Percentiles rank a stretch among this genome's conserved stretches.
Conservation (phyloP, 2,888 invertebrate species). For the Agonopterix heracliana region DNA sequence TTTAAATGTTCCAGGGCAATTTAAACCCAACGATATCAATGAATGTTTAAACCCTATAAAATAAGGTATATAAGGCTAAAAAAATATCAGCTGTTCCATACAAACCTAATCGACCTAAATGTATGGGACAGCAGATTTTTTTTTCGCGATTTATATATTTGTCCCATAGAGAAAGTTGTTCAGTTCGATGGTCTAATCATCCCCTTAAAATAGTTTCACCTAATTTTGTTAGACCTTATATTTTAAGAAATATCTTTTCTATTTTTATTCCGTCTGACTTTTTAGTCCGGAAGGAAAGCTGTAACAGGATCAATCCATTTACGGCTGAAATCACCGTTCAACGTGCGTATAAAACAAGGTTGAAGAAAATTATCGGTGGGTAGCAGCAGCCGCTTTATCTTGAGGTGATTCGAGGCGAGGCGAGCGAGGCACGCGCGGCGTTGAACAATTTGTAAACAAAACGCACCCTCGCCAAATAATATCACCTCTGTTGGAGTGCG, state of each 20-base stretch:
- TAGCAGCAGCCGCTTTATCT: slow-evolving; percentile 49
- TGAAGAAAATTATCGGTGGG: slow-evolving; percentile 56
- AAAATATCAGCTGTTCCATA: too few relatives aligned
- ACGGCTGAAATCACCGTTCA: slow-evolving; percentile 45
- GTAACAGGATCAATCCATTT: slow-evolving; percentile 53
- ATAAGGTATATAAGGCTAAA: too few relatives aligned
- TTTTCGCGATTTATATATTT: too few relatives aligned
- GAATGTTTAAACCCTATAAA: too few relatives aligned
- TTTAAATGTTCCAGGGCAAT: too few relatives aligned
- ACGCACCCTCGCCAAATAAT: slow-evolving; percentile 61
- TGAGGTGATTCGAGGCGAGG: slow-evolving; percentile 39
- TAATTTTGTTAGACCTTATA: not conserved
- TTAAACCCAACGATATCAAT: too few relatives aligned
- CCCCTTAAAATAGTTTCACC: not conserved
- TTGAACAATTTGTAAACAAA: slow-evolving; percentile 71
- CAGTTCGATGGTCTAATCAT: too few relatives aligned
- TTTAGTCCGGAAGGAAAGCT: slow-evolving; percentile 16
- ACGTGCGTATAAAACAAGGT: slow-evolving; percentile 52
- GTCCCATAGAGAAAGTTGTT: too few relatives aligned
- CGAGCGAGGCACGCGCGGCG: slow-evolving; percentile 45
- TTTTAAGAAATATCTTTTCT: not conserved
- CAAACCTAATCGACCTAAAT: too few relatives aligned
- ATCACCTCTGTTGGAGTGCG: slow-evolving; percentile 40
- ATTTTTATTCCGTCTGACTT: not conserved
- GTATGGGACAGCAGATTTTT: too few relatives aligned